These are phyloP conservation scores for Athetis lepigone DNA, from an alignment of 2,888 invertebrate genomes.

Conservation along the genomic window DNA sequence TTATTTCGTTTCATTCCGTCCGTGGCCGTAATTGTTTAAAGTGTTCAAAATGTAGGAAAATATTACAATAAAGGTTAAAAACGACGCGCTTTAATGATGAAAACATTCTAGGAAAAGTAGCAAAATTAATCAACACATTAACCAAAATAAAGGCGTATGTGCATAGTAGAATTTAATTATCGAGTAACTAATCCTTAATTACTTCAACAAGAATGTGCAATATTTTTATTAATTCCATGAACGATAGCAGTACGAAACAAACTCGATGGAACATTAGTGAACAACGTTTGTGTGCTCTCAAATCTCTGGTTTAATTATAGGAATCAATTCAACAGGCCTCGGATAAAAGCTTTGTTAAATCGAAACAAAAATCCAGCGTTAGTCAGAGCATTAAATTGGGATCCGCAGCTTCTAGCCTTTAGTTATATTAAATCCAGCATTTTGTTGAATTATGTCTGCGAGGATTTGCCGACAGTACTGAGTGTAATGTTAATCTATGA, in stretches of 20 bases:
- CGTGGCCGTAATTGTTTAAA: conserved; percentile 10
- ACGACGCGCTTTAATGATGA: neutral
- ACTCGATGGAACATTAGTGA: neutral
- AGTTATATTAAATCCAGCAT: conserved; percentile 38
- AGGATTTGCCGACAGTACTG: conserved; percentile 1
- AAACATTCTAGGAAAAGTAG: neutral
- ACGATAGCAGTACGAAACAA: too few relatives aligned
- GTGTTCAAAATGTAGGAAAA: conserved; percentile 10
- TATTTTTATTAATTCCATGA: too few relatives aligned
- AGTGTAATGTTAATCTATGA: conserved; percentile 6
- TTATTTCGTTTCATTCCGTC: conserved; percentile 24
- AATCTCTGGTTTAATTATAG: conserved; percentile 4
- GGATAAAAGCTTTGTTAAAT: conserved; percentile 37
- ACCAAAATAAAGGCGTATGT: too few relatives aligned
- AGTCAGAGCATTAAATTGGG: conserved; percentile 28
- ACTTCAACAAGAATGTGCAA: too few relatives aligned
- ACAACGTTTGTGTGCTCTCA: neutral
- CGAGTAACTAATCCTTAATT: neutral
- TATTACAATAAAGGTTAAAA: conserved; percentile 18
- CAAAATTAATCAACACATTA: too few relatives aligned
- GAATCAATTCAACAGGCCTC: conserved; percentile 13
- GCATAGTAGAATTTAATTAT: neutral
- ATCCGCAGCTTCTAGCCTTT: conserved; percentile 8
- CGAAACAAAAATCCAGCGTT: conserved; percentile 24
- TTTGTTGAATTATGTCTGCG: conserved; percentile 21